Conservation (phyloP, 2,113 vertebrate species). For the Malurus cyaneus region DNA sequence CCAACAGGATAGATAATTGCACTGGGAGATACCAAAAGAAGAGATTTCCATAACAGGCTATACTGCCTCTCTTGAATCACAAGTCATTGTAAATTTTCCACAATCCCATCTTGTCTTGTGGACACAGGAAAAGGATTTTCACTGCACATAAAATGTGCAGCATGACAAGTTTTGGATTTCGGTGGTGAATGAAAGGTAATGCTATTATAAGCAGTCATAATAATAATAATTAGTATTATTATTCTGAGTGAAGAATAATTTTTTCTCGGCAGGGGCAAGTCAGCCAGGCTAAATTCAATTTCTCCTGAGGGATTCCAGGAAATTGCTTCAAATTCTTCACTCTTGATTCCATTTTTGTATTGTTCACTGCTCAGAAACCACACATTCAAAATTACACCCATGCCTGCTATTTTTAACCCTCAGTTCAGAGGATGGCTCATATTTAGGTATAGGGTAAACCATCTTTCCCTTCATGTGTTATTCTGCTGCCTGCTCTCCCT, state of each 20-base stretch:
- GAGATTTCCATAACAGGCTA: background rate
- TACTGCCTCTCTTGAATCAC: background rate
- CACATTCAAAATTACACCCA: background rate
- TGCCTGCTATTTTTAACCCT: background rate
- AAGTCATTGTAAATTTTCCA: background rate
- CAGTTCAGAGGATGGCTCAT: background rate
- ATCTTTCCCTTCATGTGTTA: background rate
- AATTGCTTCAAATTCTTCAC: background rate
- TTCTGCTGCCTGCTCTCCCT: background rate
- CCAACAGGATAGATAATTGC: background rate
- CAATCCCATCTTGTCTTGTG: background rate
- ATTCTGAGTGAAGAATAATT: constrained; percentile 21
- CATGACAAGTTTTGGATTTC: background rate
- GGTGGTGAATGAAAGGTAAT: background rate
- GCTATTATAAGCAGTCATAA: background rate
- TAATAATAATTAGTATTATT: constrained; percentile 37
- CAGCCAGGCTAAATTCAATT: background rate
- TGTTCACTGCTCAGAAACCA: background rate
- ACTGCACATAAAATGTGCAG: background rate
- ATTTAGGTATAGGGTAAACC: background rate
- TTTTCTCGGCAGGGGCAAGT: background rate
- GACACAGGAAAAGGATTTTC: background rate
- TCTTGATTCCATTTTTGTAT: background rate
- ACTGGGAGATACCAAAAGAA: background rate
- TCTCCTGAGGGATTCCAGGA: background rate